phyloP scores from a whole-genome alignment of 2,113 vertebrate species.

The Labrus mixtus region DNA sequence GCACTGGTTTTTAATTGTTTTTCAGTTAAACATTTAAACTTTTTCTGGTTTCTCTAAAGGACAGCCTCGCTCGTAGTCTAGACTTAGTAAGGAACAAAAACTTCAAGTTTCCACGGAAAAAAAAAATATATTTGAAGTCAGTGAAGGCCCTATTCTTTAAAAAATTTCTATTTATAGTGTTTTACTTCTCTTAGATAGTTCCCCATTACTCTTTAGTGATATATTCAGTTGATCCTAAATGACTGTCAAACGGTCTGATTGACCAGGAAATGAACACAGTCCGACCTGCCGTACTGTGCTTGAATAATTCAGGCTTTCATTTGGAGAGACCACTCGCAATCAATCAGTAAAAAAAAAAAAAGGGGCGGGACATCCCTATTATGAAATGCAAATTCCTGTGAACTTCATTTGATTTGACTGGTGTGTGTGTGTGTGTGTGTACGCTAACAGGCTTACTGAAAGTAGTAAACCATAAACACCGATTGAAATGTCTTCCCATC shows the following conservation, averaged over 20 bases:
- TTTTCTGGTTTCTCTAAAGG: too few species aligned
- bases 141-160: not conserved
- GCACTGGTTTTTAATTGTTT: too few species aligned
- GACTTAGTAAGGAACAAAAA: too few species aligned
- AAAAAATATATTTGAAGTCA: not conserved
- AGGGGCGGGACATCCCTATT: slow-evolving; percentile 40
- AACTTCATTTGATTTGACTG: slow-evolving; percentile 11
- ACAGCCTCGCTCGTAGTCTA: too few species aligned
- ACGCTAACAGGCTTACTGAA: not conserved
- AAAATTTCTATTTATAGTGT: slow-evolving; percentile 45
- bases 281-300: slow-evolving; percentile 49
- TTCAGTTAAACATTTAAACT: too few species aligned
- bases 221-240: slow-evolving; percentile 43
- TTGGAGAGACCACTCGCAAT: slow-evolving; percentile 58
- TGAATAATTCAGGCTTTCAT: slow-evolving; percentile 78
- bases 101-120: too few species aligned
- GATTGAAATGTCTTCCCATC: slow-evolving; percentile 29
- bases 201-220: slow-evolving; percentile 38
- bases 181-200: slow-evolving; percentile 30
- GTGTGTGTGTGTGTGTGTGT: slow-evolving; percentile 3
- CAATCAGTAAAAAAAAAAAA: slow-evolving; percentile 46
- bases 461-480: not conserved
- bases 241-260: slow-evolving; percentile 63
- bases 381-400: slow-evolving; percentile 44
- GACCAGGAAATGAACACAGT: slow-evolving; percentile 74